These are phyloP conservation scores for Arothron firmamentum DNA, from an alignment of 2,113 vertebrate genomes.

Conservation along the genomic window DNA sequence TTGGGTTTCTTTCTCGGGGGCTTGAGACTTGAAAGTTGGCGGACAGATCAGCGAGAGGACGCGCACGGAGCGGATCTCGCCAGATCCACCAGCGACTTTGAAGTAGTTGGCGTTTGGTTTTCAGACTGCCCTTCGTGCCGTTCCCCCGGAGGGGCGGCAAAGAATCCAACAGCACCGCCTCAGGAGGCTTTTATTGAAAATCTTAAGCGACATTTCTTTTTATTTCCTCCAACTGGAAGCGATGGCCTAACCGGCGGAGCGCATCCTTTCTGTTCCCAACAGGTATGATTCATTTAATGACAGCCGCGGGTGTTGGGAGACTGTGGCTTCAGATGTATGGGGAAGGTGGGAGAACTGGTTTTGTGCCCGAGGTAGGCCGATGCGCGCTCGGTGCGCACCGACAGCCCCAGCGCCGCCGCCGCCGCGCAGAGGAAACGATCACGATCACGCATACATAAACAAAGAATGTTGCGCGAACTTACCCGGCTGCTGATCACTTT, in stretches of 20 bases:
- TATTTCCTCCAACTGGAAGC: conserved; percentile 24
- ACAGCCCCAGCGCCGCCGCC: not conserved
- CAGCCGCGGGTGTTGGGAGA: not conserved
- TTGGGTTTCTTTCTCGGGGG: conserved; percentile 15
- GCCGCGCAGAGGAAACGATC: not conserved
- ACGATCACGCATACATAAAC: not conserved
- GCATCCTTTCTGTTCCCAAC: conserved; percentile 14
- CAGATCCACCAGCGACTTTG: conserved; percentile 34
- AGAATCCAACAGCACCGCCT: conserved; percentile 15
- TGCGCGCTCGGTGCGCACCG: conserved; percentile 4
- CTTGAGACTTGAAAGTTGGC: conserved; percentile 54
- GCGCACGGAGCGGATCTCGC: conserved; percentile 14
- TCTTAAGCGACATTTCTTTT: conserved; percentile 26
- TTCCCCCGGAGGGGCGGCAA: not conserved
- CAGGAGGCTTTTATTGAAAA: not conserved
- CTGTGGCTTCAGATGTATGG: not conserved
- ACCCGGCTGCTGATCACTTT: not conserved
- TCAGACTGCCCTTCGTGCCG: conserved; percentile 18
- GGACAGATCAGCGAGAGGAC: conserved; percentile 37
- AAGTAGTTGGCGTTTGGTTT: conserved; percentile 13
- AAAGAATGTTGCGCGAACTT: conserved; percentile 20
- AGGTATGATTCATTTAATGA: conserved; percentile 42
- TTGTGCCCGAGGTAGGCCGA: conserved; percentile 33
- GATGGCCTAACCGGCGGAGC: conserved; percentile 53
- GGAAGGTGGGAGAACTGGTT: conserved; percentile 7